Percentiles rank a stretch among this genome's conserved stretches.
These are phyloP conservation scores for Fistularia commersonii DNA, from an alignment of 2,797 vertebrate genomes.

Conservation along the genomic window DNA sequence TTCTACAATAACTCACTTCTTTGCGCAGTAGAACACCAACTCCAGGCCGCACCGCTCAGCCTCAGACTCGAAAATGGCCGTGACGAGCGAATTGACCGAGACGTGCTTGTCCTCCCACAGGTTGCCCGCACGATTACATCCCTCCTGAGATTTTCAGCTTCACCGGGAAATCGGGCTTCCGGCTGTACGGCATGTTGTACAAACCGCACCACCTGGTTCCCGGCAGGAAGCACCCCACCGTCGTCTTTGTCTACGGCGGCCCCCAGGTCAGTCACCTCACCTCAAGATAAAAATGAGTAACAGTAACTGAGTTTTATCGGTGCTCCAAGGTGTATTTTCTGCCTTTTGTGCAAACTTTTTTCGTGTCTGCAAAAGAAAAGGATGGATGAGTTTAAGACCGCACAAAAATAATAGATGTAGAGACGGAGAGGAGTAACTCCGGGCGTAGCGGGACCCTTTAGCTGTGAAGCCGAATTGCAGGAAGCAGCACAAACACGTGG, in stretches of 20 bases:
- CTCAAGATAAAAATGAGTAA: not conserved
- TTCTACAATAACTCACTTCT: not conserved
- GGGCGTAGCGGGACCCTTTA: no score
- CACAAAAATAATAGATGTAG: no score
- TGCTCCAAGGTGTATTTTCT: not conserved
- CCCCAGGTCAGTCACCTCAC: constrained; percentile 81
- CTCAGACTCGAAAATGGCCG: no score
- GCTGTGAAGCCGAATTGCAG: no score
- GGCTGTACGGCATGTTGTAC: constrained; percentile 93
- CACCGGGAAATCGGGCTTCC: constrained; percentile 82
- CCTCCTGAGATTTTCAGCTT: constrained; percentile 94
- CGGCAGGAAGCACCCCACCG: constrained; percentile 88
- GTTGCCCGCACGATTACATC: constrained; percentile 79
- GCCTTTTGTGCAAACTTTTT: no score
- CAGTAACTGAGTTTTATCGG: not conserved
- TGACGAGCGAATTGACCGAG: not conserved
- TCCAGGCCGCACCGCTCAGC: no score
- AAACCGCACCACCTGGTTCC: constrained; percentile 86
- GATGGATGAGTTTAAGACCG: no score
- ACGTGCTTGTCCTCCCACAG: constrained; percentile 50
- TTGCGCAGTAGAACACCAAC: not conserved
- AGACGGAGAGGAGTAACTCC: no score
- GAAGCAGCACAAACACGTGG: no score
- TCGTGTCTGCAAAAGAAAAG: no score
- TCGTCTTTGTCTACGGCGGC: constrained; percentile 92